These are phyloP conservation scores for Pocillopora verrucosa DNA, from an alignment of 64 coral and sea anemone genomes.

Conservation along the genomic window DNA sequence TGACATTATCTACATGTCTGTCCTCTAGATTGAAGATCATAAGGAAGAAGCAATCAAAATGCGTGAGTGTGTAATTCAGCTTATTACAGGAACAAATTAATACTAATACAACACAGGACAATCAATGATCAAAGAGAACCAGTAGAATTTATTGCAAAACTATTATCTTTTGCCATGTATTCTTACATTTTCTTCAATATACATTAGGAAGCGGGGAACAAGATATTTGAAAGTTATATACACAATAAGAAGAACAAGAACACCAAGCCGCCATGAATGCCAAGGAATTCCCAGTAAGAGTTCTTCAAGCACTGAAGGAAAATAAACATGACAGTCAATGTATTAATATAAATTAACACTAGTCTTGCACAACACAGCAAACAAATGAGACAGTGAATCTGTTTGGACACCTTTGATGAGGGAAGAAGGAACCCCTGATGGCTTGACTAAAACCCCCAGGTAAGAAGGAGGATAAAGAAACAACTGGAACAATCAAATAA, in stretches of 20 bases:
- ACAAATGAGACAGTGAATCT: no score
- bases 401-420: no score
- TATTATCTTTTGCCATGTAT: slow-evolving; percentile 2
- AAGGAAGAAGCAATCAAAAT: background rate
- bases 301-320: slow-evolving; percentile 53
- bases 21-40: background rate
- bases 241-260: slow-evolving; percentile 19
- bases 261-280: slow-evolving; percentile 39
- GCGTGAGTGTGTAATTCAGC: background rate
- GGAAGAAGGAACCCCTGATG: no score
- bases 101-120: background rate
- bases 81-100: background rate
- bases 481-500: no score
- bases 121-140: background rate
- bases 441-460: no score
- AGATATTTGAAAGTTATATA: slow-evolving; percentile 37
- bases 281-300: slow-evolving; percentile 51
- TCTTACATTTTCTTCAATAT: slow-evolving; percentile 29
- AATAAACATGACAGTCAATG: background rate
- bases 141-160: background rate
- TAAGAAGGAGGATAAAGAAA: no score
- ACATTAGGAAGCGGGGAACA: background rate
- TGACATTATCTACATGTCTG: background rate
- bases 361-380: no score
- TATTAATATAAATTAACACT: no score